Evolutionary conservation across 2,888 invertebrate species (phyloP).

Genomic region (Opisthograptis luteolata): DNA sequence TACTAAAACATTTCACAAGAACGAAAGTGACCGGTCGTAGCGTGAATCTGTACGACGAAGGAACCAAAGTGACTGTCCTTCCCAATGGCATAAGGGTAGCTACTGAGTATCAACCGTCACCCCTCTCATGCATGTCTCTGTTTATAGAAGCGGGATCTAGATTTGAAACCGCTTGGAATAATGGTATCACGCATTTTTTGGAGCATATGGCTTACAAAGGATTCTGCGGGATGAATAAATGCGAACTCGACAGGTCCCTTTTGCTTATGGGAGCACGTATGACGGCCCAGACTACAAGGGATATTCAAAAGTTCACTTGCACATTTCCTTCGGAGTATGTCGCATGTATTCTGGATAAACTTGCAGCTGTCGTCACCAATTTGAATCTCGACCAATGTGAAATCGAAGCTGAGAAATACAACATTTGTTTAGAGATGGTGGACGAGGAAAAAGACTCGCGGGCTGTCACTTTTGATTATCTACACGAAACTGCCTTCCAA

Average conservation of each 20-base stretch:
- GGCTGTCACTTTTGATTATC: conserved; percentile 69
- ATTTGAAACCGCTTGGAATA: conserved; percentile 55
- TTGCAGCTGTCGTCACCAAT: conserved; percentile 52
- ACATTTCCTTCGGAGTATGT: conserved; percentile 39
- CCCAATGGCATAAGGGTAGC: conserved; percentile 62
- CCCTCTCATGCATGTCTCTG: conserved; percentile 55
- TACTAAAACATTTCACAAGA: background rate
- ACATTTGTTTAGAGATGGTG: conserved; percentile 50
- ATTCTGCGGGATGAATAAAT: conserved; percentile 38
- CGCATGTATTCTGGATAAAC: conserved; percentile 37
- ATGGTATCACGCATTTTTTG: conserved; percentile 68
- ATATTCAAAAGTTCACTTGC: conserved; percentile 59
- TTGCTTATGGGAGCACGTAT: conserved; percentile 46
- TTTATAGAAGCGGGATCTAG: conserved; percentile 61
- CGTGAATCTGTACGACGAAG: conserved; percentile 24
- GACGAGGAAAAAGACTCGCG: conserved; percentile 65
- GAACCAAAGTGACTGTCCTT: conserved; percentile 40
- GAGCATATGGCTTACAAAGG: conserved; percentile 70
- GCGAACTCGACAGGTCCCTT: conserved; percentile 43
- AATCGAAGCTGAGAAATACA: conserved; percentile 52
- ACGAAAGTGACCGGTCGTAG: background rate
- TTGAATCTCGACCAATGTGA: conserved; percentile 47
- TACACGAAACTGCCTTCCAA: conserved; percentile 78
- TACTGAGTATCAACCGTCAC: conserved; percentile 50
- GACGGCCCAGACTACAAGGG: conserved; percentile 55